These are phyloP conservation scores for Drosophila sturtevanti DNA, from an alignment of 1,140 invertebrate species.

Conservation along the genomic window DNA sequence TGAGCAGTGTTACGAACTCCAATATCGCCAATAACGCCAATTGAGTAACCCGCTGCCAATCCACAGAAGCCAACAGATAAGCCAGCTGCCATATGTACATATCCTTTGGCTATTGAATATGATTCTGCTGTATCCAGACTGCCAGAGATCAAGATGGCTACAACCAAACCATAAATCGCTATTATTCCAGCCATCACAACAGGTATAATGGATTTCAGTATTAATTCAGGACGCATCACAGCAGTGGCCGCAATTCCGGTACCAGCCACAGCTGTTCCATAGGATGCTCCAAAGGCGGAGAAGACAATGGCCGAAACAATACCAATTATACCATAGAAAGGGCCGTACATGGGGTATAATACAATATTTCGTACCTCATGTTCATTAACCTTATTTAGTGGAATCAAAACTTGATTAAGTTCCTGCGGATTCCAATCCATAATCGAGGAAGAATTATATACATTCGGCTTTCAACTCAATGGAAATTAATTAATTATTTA, in stretches of 20 bases:
- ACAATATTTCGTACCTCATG: background rate
- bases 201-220: conserved; percentile 74
- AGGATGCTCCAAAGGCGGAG: conserved; percentile 82
- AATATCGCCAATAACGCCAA: conserved; percentile 95
- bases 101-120: conserved; percentile 89
- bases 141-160: conserved; percentile 94
- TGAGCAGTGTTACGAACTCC: conserved; percentile 96
- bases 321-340: conserved; percentile 98
- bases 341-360: conserved; percentile 37
- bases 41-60: conserved; percentile 95
- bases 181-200: conserved; percentile 69
- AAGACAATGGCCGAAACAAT: conserved; percentile 98
- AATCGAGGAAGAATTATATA: background rate
- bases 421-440: background rate
- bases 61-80: conserved; percentile 95
- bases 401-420: background rate
- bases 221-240: conserved; percentile 66
- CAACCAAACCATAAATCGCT: conserved; percentile 94
- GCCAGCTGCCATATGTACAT: conserved; percentile 94
- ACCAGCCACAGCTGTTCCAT: conserved; percentile 64
- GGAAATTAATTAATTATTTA: background rate
- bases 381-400: background rate
- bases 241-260: conserved; percentile 60
- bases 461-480: background rate
- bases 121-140: conserved; percentile 76